Evolutionary conservation across 2,888 invertebrate species (phyloP), one percentile per base, ranked within the genome.

Genomic region (Parelbella ahira): DNA sequence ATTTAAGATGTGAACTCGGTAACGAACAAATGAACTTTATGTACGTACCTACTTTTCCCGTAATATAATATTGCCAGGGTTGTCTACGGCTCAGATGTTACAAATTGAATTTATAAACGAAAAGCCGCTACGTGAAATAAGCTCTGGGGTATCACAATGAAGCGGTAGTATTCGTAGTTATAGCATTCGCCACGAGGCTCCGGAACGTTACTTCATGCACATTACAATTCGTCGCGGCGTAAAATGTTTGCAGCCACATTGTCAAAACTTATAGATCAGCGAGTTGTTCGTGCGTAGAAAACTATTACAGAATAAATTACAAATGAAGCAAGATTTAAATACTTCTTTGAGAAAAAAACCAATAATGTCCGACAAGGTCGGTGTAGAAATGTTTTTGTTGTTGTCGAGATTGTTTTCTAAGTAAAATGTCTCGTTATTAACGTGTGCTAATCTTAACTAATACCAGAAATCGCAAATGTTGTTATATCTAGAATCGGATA

Each of bases 201-300:
- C 41, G 42, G 36, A 43, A 37, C 30, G 24, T 34, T 33, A 30
- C 33, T 71, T 68, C 63, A 73, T 58, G 71, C 63, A 57, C 60
- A 63, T 58, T 55, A 58, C 34, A 53, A 75, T 76, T 75, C 46
- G 71, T 60, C 49, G 52, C 62, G 67, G 59, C 49, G 46, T 56
- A 61, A 57, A 60, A 48, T 51, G 44, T 56, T 58, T 58, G 57
- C 55, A 54, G 56, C 53, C 49, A 48, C 47, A 58, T 58, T 61
- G 58, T 60, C 51, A 53, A 54, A 44, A 41, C 43, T 45, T 37
- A 52, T 38, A 48, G 46, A 52, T 51, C 54, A 49, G 44, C 51
- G 54, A 49, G 48, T 44, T 51, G 51, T 64, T 48, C 70, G 64
- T 69, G 72, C 68, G 66, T 73, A 56, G 51, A 65, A 61, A 69